phyloP scores from a whole-genome alignment of 2,797 vertebrate genomes.

The Phoebastria nigripes region DNA sequence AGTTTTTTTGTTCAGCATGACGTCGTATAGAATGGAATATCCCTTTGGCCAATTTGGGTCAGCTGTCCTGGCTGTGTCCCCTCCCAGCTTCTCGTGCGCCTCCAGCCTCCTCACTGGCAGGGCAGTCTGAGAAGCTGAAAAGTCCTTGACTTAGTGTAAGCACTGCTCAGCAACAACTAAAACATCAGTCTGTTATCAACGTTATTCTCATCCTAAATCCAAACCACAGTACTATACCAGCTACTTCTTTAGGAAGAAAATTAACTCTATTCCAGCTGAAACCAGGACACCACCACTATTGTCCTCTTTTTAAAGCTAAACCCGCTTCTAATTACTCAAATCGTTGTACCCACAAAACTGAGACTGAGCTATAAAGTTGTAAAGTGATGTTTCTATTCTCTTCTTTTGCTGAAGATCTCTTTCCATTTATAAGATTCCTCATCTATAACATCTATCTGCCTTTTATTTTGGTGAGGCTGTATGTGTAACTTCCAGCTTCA shows the following conservation, averaged over 20 bases:
- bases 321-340: neutral
- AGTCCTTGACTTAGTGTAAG: neutral
- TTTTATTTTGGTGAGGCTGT: neutral
- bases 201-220: neutral
- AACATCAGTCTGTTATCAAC: neutral
- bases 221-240: neutral
- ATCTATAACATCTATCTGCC: fast-evolving
- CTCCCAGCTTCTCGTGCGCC: neutral
- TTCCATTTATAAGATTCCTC: neutral
- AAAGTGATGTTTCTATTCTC: neutral
- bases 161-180: neutral
- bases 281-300: neutral
- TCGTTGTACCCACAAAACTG: neutral
- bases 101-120: neutral
- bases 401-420: neutral
- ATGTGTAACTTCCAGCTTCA: neutral
- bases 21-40: neutral
- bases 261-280: neutral
- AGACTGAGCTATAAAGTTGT: neutral
- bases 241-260: neutral
- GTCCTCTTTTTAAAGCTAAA: neutral
- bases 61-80: neutral
- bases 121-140: neutral
- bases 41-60: neutral
- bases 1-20: neutral